phyloP scores from a whole-genome alignment of 2,888 invertebrate genomes.

The Slavum lentiscoides region DNA sequence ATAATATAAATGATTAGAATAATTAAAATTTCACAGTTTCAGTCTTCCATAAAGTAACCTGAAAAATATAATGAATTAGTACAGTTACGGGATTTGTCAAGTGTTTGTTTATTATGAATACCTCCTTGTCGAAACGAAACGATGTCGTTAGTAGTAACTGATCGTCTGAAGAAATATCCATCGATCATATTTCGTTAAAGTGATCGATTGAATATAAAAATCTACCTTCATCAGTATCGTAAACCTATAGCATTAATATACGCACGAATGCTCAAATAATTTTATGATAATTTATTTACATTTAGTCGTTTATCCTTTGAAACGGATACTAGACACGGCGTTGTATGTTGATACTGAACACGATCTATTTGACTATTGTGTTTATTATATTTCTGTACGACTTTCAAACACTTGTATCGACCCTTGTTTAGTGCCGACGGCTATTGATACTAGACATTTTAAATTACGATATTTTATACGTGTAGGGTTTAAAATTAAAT shows the following conservation, averaged over 20 bases:
- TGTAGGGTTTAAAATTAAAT: no score
- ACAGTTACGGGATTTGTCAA: background rate
- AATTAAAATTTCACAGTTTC: background rate
- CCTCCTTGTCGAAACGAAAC: conserved; percentile 22
- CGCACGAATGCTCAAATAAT: background rate
- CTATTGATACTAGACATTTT: no score
- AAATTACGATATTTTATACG: no score
- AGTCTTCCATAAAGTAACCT: conserved; percentile 37
- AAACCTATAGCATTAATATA: conserved; percentile 19
- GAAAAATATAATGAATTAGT: background rate
- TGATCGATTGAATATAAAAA: conserved; percentile 41
- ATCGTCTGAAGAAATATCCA: conserved; percentile 35
- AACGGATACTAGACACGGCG: conserved; percentile 31
- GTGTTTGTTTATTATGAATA: conserved; percentile 1
- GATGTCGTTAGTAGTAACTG: conserved; percentile 42
- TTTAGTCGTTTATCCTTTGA: conserved; percentile 41
- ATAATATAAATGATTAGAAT: background rate
- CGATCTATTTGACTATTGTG: conserved; percentile 23
- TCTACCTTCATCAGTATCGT: conserved; percentile 42
- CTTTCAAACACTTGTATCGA: conserved; percentile 38
- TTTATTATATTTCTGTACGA: conserved; percentile 20
- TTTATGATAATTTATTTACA: conserved; percentile 14
- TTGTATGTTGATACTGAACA: conserved; percentile 27
- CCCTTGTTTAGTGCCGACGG: conserved; percentile 33
- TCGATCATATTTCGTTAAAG: conserved; percentile 20